Percentiles rank a stretch among this genome's conserved stretches.
phyloP scores from a whole-genome alignment of 2,113 vertebrate genomes.

The Eulemur macaco region DNA sequence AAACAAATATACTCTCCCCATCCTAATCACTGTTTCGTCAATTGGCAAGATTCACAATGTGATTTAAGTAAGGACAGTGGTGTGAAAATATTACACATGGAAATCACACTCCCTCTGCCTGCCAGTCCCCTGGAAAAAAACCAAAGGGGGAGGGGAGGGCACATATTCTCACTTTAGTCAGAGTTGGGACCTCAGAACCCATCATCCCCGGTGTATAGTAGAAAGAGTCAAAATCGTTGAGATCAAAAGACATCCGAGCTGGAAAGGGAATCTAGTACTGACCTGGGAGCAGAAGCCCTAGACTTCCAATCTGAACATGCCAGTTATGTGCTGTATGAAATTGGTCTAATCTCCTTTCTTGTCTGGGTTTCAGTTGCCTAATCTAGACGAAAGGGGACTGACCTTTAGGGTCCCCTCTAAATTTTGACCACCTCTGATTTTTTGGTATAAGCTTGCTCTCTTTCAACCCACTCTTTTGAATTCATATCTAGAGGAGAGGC shows the following conservation, averaged over 20 bases:
- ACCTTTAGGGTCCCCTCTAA: background rate
- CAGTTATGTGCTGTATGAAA: slow-evolving; percentile 3
- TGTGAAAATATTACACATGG: background rate
- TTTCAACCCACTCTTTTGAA: slow-evolving; percentile 13
- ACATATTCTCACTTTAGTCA: background rate
- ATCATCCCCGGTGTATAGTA: background rate
- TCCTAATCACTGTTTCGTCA: background rate
- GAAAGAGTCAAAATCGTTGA: slow-evolving; percentile 22
- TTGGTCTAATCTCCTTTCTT: background rate
- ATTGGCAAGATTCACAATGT: slow-evolving; percentile 11
- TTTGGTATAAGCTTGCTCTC: background rate
- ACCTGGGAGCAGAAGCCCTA: background rate
- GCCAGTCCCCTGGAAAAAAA: background rate
- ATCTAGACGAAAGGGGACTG: background rate
- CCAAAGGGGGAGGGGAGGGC: background rate
- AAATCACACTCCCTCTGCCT: background rate
- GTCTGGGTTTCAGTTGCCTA: background rate
- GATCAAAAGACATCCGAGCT: background rate
- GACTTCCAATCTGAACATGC: background rate
- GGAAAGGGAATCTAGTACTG: background rate
- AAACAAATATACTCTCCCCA: background rate
- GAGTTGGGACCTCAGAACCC: background rate
- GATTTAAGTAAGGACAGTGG: background rate
- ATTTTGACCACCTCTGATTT: slow-evolving; percentile 40
- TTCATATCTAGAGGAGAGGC: background rate